Evolutionary conservation across 2,888 invertebrate species (phyloP).

Genomic region (Oscheius sp.): DNA sequence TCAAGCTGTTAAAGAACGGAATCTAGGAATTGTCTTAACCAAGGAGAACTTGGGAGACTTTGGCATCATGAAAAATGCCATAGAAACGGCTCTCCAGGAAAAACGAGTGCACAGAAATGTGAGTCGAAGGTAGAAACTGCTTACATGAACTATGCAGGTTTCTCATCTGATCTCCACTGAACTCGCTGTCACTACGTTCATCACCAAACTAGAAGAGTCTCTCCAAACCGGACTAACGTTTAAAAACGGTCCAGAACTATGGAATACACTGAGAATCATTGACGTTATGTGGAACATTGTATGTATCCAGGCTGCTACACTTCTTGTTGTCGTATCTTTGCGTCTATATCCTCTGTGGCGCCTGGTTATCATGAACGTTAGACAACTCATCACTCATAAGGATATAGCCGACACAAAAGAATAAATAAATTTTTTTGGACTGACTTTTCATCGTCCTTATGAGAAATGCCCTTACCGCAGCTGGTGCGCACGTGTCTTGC

Average conservation of each 20-base stretch:
- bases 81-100: not conserved
- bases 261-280: not conserved
- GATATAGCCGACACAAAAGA: not conserved
- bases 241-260: slow-evolving; percentile 9
- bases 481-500: too few species aligned
- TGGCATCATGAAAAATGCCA: slow-evolving; percentile 32
- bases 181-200: not conserved
- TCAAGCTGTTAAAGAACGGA: slow-evolving; percentile 39
- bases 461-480: not conserved
- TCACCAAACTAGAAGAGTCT: slow-evolving; percentile 9
- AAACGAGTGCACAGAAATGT: not conserved
- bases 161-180: slow-evolving; percentile 3
- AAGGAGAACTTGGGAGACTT: slow-evolving; percentile 33
- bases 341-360: not conserved
- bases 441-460: not conserved
- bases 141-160: not conserved
- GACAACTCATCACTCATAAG: too few species aligned
- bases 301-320: not conserved
- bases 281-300: not conserved
- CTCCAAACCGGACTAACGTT: slow-evolving; percentile 16
- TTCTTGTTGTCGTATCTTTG: not conserved
- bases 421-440: not conserved
- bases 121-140: not conserved
- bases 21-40: slow-evolving; percentile 39
- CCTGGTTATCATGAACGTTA: not conserved